phyloP scores from a whole-genome alignment of 2,113 vertebrate species.

The Alligator mississippiensis region DNA sequence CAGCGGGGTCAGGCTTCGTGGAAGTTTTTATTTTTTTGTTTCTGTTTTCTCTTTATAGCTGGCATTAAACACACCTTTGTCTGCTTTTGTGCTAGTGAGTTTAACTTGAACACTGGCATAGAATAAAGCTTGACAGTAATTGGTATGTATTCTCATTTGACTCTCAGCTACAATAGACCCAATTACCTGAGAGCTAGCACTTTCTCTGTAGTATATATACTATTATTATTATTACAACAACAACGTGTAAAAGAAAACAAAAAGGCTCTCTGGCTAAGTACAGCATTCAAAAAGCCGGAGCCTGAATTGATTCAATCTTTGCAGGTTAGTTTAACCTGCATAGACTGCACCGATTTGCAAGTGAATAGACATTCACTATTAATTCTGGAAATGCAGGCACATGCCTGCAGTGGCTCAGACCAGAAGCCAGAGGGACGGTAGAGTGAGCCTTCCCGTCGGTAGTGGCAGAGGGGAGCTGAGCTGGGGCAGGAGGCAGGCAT shows the following conservation, averaged over 20 bases:
- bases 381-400: too few relatives aligned
- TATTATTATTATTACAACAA: not conserved
- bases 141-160: not conserved
- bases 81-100: not conserved
- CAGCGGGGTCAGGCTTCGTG: not conserved
- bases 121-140: conserved; percentile 9
- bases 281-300: too few relatives aligned
- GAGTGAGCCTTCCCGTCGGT: too few relatives aligned
- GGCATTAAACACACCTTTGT: not conserved
- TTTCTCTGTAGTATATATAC: not conserved
- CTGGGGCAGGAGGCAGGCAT: too few relatives aligned
- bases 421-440: too few relatives aligned
- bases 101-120: not conserved
- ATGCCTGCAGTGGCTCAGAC: too few relatives aligned
- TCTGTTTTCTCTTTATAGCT: not conserved
- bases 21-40: not conserved
- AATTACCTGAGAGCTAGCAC: not conserved
- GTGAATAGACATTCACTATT: too few relatives aligned
- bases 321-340: too few relatives aligned
- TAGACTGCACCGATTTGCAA: too few relatives aligned
- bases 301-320: too few relatives aligned
- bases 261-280: not conserved
- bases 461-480: too few relatives aligned
- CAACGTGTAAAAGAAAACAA: not conserved
- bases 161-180: not conserved